phyloP scores from a whole-genome alignment of 1,140 invertebrate genomes.

The Andricus grossulariae region DNA sequence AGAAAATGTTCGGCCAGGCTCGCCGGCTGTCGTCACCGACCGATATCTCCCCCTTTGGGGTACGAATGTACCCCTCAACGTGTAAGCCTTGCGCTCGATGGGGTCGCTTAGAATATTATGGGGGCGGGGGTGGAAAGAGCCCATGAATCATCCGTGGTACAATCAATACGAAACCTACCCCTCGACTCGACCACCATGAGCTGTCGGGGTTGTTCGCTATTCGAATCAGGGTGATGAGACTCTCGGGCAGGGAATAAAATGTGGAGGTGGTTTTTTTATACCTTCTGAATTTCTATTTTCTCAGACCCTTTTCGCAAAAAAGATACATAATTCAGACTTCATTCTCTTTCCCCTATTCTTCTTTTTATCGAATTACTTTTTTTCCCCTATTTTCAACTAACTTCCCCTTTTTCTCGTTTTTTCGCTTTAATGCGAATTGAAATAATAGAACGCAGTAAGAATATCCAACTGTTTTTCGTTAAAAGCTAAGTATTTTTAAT shows the following conservation, averaged over 20 bases:
- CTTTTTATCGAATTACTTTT: too few species aligned
- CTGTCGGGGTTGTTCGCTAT: constrained; percentile 42
- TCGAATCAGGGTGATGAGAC: constrained; percentile 34
- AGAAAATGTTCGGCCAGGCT: constrained; percentile 11
- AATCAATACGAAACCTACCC: constrained; percentile 66
- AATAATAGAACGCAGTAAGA: too few species aligned
- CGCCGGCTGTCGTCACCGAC: constrained; percentile 40
- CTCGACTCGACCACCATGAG: constrained; percentile 39
- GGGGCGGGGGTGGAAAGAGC: constrained; percentile 52
- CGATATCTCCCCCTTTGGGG: constrained; percentile 51
- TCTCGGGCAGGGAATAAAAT: constrained; percentile 34
- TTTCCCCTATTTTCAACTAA: too few species aligned
- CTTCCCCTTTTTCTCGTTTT: too few species aligned
- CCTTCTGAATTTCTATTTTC: constrained; percentile 10
- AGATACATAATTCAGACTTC: too few species aligned
- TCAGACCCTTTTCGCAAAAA: background rate
- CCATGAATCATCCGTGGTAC: constrained; percentile 68
- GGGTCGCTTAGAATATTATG: constrained; percentile 63
- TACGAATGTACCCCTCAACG: constrained; percentile 3
- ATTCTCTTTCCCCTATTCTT: too few species aligned
- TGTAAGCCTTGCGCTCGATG: constrained; percentile 40
- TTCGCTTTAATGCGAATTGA: too few species aligned
- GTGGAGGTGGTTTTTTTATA: constrained; percentile 7
- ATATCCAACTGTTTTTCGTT: too few species aligned
- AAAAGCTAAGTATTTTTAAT: too few species aligned